Evolutionary conservation across 1,140 invertebrate genomes (phyloP), one percentile per base, ranked within the genome.

Genomic region (Heliconius eleuchia): DNA sequence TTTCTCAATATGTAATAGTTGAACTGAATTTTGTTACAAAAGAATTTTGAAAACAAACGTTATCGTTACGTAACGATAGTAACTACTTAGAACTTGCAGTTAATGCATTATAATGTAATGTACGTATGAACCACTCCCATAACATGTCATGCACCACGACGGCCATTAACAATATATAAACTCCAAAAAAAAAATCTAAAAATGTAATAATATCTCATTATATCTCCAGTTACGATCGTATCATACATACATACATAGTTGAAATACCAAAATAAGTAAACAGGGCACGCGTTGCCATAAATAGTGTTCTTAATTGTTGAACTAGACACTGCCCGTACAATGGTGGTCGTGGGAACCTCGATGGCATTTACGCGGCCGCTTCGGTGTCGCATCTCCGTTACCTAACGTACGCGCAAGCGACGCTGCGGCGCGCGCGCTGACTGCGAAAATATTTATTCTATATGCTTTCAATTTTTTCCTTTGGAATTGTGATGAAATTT

Each of bases 251-350:
- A 13, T 37, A 46, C 71, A 55, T 79, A 71, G n/a, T 50, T 76
- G 74, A 71, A 71, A 81, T 78, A 78, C 73, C 76, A 71, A 39
- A 52, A 77, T 46, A 70, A 57, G 46, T 66, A 73, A 55, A 72
- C 77, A 71, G 74, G 27, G 74, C 34, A 79, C 78, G 60, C 76
- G 76, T 77, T 60, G 19, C 57, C 72, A 71, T 82, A 82, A 79
- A 79, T 72, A 77, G 78, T 74, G 42, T 27, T 73, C 71, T 78
- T 79, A 77, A 82, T 74, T 39, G 74, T 86, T 89, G 88, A 89
- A 91, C 86, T 89, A 91, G 86, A 91, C 88, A 89, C 83, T 86
- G 77, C 71, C 77, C 79, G 81, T 85, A 86, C 83, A 88, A 89
- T 85, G 77, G 76, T 82, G 82, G 84, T 79, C 87, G 89, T 91